These are phyloP conservation scores for Babylonia areolata DNA, from an alignment of 1,140 invertebrate genomes.

Conservation along the genomic window DNA sequence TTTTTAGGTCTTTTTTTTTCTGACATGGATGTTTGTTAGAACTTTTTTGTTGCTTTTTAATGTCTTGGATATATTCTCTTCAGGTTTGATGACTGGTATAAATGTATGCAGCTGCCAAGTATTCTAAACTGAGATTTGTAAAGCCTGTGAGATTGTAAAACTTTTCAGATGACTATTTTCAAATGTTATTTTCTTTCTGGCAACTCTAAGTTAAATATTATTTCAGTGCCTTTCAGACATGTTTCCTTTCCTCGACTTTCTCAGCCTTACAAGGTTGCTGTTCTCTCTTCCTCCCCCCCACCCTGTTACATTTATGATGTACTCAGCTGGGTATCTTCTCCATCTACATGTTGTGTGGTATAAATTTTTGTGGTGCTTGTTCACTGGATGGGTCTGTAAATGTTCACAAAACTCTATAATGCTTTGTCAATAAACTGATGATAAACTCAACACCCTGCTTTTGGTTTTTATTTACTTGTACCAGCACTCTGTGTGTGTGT, in stretches of 20 bases:
- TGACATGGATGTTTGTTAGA: too few species aligned
- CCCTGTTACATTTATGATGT: background rate
- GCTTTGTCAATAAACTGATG: slow-evolving; percentile 10
- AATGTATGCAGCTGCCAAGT: too few species aligned
- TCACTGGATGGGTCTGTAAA: background rate
- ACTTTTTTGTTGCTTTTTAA: too few species aligned
- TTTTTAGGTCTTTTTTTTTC: too few species aligned
- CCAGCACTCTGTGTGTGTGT: too few species aligned
- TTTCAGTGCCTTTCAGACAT: background rate
- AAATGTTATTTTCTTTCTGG: too few species aligned
- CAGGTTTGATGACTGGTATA: too few species aligned
- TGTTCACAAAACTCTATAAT: background rate
- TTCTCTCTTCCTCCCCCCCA: background rate
- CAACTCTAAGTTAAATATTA: background rate
- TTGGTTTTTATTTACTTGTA: background rate
- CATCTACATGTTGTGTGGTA: background rate
- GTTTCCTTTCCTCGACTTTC: background rate
- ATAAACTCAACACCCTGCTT: background rate
- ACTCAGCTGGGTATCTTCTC: background rate
- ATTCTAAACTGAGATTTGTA: too few species aligned
- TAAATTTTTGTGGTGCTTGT: slow-evolving; percentile 4
- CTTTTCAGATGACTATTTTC: too few species aligned
- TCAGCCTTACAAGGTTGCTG: background rate
- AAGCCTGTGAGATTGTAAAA: too few species aligned
- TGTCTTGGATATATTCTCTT: too few species aligned